Base-by-base conservation (phyloP, 2,797 vertebrate species). In the Tympanoctomys barrerae region DNA sequence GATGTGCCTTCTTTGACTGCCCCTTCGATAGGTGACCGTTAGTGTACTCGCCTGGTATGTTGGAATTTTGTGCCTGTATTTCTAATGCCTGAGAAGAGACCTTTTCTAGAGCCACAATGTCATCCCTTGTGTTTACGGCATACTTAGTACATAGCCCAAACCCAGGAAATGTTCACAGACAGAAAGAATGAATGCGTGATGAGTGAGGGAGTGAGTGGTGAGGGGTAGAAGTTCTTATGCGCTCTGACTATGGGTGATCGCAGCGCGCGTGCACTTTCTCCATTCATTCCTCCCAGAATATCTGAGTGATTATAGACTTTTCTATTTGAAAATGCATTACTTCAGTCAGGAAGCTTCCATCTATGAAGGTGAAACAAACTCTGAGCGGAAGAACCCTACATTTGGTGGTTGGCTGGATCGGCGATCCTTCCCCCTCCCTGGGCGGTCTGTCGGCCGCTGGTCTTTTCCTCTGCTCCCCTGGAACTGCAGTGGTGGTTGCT, bases 31-130 rank as follows among this genome's bases (percentile, higher is more conserved):
- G 3, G 2, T 66, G 88, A 57, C 62, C 62, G 3, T 73, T 57
- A 28, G 5, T 36, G 1, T 6, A 85, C 31, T 89, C 81, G 52
- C 31, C 9, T 80, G 18, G 78, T 22, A 14, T 42, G 24, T 49
- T 90, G 46, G 31, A 59, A 82, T 86, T 88, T 64, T 91, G 68
- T 81, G 66, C 49, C 82, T n/a, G 11, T 62, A 26, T 91, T 93
- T 87, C 81, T 71, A 61, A 73, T 9, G 18, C 57, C 28, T 84
- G 59, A 18, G 82, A 71, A 75, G 78, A 68, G 49, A 54, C 2
- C 26, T 49, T 68, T 61, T 90, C 84, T 33, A 59, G 10, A 42
- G 31, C 73, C 13, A 36, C 73, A 24, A 7, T 64, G n/a, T 19
- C 31, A 21, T 79, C 7, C 54, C 31, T 28, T 28, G 1, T 78